These are phyloP conservation scores for Nephrocerus scutellatus DNA, from an alignment of 2,888 invertebrate genomes.

Conservation along the genomic window DNA sequence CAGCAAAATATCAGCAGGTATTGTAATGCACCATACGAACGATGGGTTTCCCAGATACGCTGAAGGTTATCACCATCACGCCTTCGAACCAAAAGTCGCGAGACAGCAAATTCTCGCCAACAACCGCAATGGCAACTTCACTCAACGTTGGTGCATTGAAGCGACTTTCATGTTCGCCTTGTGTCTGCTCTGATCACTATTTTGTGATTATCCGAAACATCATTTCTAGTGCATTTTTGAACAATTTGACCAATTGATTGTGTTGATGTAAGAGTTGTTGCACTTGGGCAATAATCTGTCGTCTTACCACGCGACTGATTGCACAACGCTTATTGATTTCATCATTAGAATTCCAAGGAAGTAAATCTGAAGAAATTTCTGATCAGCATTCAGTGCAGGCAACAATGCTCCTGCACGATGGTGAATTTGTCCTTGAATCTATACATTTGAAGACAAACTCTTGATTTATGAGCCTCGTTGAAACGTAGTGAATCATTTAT, in stretches of 20 bases:
- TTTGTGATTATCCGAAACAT: conserved; percentile 15
- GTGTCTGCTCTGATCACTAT: conserved; percentile 32
- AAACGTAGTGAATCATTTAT: no score
- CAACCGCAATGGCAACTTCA: conserved; percentile 36
- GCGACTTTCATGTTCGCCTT: conserved; percentile 27
- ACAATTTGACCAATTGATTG: conserved; percentile 30
- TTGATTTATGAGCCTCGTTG: no score
- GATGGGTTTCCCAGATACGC: conserved; percentile 28
- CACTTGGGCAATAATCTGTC: conserved; percentile 11
- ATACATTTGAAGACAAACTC: no score
- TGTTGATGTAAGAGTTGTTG: conserved; percentile 23
- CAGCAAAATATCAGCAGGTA: conserved; percentile 15
- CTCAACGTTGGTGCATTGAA: conserved; percentile 37
- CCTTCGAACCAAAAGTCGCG: conserved; percentile 32
- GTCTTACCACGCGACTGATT: conserved; percentile 7
- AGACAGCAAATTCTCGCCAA: conserved; percentile 30
- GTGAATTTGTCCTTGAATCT: no score
- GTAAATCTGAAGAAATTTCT: no score
- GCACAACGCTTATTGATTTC: conserved; percentile 6
- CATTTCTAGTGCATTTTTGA: conserved; percentile 33
- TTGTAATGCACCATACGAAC: conserved; percentile 15
- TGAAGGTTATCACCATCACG: conserved; percentile 22
- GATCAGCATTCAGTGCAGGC: no score
- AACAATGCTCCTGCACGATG: no score
- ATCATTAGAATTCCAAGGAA: no score